A percentile compares a stretch with the other conserved stretches of the same genome.
Evolutionary conservation across 35 echinoderm and acorn worm species (phyloP).

Genomic region (Heliocidaris erythrogramma): DNA sequence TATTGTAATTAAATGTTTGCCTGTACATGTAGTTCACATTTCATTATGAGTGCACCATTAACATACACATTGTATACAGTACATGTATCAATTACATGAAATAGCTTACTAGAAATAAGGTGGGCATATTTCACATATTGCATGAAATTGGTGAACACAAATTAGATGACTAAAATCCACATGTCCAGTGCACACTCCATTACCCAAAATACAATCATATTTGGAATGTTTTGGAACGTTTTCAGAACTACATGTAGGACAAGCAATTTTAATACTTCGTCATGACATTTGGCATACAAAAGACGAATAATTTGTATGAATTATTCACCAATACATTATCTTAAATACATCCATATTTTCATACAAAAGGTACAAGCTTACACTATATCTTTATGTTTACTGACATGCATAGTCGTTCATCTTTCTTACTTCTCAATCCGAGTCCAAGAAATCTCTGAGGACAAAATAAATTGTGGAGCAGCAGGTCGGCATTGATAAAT

Average conservation of each 20-base stretch:
- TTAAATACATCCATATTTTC: no score
- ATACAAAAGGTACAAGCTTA: no score
- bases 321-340: not conserved
- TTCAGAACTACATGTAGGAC: not conserved
- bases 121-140: no score
- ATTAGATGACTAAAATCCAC: no score
- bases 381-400: no score
- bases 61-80: no score
- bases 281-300: not conserved
- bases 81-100: no score
- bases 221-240: not conserved
- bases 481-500: not conserved
- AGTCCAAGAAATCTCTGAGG: not conserved
- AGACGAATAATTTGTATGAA: not conserved
- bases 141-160: no score
- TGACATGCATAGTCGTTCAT: not conserved
- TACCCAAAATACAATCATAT: not conserved
- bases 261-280: not conserved
- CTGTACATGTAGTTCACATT: no score
- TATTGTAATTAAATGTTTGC: not conserved
- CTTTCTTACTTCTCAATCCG: not conserved
- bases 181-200: not conserved
- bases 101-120: no score
- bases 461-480: not conserved
- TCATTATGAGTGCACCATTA: no score